Evolutionary conservation across 2,797 vertebrate genomes (phyloP).

Genomic region (Schizopygopsis malacanthus): DNA sequence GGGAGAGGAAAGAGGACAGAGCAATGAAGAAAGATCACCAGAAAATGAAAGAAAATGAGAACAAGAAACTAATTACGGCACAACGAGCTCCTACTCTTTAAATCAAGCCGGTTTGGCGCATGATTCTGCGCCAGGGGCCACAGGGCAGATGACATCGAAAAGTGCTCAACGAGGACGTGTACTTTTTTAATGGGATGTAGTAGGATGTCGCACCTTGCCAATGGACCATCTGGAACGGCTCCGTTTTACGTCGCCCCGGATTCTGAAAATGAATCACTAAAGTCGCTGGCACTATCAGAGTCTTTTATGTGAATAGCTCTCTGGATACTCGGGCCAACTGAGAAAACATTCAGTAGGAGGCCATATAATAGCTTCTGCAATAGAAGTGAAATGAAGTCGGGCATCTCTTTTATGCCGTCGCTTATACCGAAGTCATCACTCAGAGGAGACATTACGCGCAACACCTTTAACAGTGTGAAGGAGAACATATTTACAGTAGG

Average conservation of each 20-base stretch:
- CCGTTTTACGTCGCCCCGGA: slow-evolving; percentile 9
- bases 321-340: slow-evolving; percentile 43
- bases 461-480: slow-evolving; percentile 42
- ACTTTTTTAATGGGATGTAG: slow-evolving; percentile 46
- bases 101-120: neutral
- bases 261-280: slow-evolving; percentile 50
- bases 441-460: slow-evolving; percentile 32
- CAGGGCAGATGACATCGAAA: slow-evolving; percentile 9
- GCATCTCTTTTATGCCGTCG: slow-evolving; percentile 45
- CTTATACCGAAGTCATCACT: slow-evolving; percentile 45
- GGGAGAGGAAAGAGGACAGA: slow-evolving; percentile 2
- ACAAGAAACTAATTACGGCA: neutral
- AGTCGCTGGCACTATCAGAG: slow-evolving; percentile 48
- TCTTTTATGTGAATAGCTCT: slow-evolving; percentile 50
- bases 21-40: slow-evolving; percentile 16
- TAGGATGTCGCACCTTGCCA: slow-evolving; percentile 15
- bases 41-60: slow-evolving; percentile 26
- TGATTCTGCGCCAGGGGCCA: neutral
- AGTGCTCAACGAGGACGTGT: slow-evolving; percentile 42
- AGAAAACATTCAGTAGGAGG: slow-evolving; percentile 47
- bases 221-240: slow-evolving; percentile 52
- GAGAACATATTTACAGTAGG: slow-evolving; percentile 44
- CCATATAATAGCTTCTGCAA: slow-evolving; percentile 47
- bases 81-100: neutral
- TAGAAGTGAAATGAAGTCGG: slow-evolving; percentile 52